Evolutionary conservation across 2,113 vertebrate species (phyloP).

Genomic region (Saguinus imperator): DNA sequence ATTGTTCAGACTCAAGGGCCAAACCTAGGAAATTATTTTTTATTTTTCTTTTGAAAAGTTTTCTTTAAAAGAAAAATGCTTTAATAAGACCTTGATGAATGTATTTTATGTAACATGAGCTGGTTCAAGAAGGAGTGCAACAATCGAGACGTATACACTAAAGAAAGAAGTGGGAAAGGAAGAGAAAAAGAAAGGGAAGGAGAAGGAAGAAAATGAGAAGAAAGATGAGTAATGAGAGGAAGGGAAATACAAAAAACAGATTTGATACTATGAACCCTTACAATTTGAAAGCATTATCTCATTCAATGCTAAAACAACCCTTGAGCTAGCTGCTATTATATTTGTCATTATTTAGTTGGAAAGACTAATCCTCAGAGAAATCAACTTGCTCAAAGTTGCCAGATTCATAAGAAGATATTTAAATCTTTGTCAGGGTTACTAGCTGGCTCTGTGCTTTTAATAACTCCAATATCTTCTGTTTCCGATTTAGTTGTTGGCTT

Average conservation of each 20-base stretch:
- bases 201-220: neutral
- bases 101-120: conserved; percentile 20
- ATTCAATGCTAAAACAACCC: neutral
- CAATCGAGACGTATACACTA: neutral
- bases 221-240: neutral
- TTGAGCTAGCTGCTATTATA: neutral
- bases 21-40: conserved; percentile 13
- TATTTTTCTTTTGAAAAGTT: conserved; percentile 41
- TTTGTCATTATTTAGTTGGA: neutral
- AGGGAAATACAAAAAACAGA: neutral
- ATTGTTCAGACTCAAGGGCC: conserved; percentile 3
- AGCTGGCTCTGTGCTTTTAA: neutral
- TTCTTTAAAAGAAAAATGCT: neutral
- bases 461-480: neutral
- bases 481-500: neutral
- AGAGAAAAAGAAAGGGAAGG: neutral
- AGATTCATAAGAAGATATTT: neutral
- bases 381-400: neutral
- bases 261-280: neutral
- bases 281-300: neutral
- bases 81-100: neutral
- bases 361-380: conserved; percentile 18
- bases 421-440: neutral
- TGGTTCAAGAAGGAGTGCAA: neutral
- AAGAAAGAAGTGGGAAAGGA: neutral